Evolutionary conservation across 2,797 vertebrate genomes (phyloP).

Genomic region (Ataeniobius toweri): DNA sequence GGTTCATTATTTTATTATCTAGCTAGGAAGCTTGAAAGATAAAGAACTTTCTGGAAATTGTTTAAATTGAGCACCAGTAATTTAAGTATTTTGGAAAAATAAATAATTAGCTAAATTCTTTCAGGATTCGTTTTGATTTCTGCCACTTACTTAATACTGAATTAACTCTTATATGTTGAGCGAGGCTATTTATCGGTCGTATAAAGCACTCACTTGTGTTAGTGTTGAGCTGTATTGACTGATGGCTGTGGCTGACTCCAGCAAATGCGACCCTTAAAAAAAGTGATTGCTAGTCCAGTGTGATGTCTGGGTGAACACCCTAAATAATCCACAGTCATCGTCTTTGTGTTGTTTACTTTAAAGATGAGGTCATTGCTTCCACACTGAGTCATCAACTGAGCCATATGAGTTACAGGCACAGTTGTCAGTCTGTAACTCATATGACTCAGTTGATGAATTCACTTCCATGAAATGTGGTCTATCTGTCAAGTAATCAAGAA

Average conservation of each 20-base stretch:
- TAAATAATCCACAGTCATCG: neutral
- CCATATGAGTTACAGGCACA: neutral
- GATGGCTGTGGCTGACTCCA: neutral
- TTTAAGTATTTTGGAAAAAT: neutral
- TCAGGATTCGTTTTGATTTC: neutral
- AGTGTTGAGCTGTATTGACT: neutral
- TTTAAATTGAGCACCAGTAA: neutral
- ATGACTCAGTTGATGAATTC: too few species aligned
- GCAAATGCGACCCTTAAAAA: neutral
- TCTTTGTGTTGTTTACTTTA: conserved; percentile 10
- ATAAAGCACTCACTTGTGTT: neutral
- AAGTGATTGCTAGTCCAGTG: neutral
- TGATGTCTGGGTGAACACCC: conserved; percentile 1
- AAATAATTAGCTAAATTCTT: neutral
- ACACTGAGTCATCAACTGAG: conserved; percentile 4
- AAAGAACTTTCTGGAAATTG: neutral
- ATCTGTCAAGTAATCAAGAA: neutral
- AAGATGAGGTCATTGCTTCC: conserved; percentile 6
- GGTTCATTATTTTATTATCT: too few species aligned
- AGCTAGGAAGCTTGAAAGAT: too few species aligned
- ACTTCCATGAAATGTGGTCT: neutral
- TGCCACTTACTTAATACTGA: neutral
- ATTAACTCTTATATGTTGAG: neutral
- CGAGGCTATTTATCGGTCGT: neutral
- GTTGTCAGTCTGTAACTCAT: neutral